Evolutionary conservation across 2,888 invertebrate species (phyloP).

Genomic region (Chloroclystis v-ata): DNA sequence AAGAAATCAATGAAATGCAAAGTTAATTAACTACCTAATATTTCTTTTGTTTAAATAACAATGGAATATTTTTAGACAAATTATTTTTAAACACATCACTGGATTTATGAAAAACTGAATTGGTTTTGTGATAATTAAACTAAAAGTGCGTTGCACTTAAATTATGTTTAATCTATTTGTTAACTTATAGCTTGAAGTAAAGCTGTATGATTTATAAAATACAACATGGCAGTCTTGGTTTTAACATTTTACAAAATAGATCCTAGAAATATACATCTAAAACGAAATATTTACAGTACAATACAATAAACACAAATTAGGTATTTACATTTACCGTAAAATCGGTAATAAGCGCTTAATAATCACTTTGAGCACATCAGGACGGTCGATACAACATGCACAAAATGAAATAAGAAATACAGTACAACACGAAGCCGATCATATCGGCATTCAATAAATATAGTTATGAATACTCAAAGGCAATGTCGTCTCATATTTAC

Average conservation of each 20-base stretch:
- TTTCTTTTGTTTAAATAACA: no score
- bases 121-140: no score
- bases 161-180: no score
- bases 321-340: conserved; percentile 76
- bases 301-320: conserved; percentile 63
- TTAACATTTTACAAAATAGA: conserved; percentile 60
- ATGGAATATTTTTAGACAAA: no score
- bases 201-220: conserved; percentile 66
- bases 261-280: conserved; percentile 56
- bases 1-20: background rate
- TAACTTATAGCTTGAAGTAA: conserved; percentile 74
- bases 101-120: no score
- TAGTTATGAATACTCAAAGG: conserved; percentile 69
- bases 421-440: conserved; percentile 55
- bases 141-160: background rate
- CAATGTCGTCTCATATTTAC: conserved; percentile 62
- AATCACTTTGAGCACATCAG: conserved; percentile 74
- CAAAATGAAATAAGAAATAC: conserved; percentile 58
- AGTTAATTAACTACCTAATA: no score
- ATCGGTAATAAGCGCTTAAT: conserved; percentile 76
- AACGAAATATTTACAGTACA: conserved; percentile 64
- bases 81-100: no score
- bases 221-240: conserved; percentile 76
- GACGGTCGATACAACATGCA: conserved; percentile 60
- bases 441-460: conserved; percentile 72